Base-by-base conservation (phyloP, 2,888 invertebrate genomes). In the Sialis fuliginosa region DNA sequence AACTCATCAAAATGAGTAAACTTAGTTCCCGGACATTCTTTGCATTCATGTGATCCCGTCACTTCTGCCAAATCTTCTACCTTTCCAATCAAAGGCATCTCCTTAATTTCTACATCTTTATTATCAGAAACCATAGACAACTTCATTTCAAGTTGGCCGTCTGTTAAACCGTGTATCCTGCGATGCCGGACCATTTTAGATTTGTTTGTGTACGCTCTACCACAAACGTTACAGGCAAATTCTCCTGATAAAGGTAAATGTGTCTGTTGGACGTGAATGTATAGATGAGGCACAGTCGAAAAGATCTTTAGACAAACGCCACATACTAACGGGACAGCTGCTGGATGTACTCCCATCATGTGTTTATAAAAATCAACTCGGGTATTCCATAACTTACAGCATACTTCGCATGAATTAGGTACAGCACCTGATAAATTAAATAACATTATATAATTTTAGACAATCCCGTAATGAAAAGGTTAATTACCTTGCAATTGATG, bases 311-410 rank as follows among this genome's bases (percentile, higher is more conserved):
- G 55, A 47, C 69, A 69, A 33, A 69, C 67, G 2, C 69, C 69
- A 50, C 69, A 69, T 5, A 68, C 65, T 33, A 66, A 56, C 3
- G 68, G 68, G 33, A 69, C 64, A 22, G 64, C 66, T 42, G 68
- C 66, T 4, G 68, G 59, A 50, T 69, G 69, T 2, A 69, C 68
- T 6, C 69, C 68, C 68, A 69, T 68, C 46, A 68, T 66, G 48
- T 69, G 69, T 46, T 69, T 69, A 64, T 68, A 69, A 52, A 67
- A 69, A 52, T 69, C 69, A 5, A 68, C 67, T n/a, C 68, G 60
- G 40, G 66, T 66, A 37, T 66, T 64, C 68, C 68, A 69, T 39
- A 69, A 52, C 53, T 69, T 68, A 0, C 69, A 68, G 48, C 69
- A 69, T n/a, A 69, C 63, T 48, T 66, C 65, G 52, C 65, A 66